Conservation (phyloP, 30 jellyfish, hydroid and myxozoan species). For the Cassiopea andromeda region DNA sequence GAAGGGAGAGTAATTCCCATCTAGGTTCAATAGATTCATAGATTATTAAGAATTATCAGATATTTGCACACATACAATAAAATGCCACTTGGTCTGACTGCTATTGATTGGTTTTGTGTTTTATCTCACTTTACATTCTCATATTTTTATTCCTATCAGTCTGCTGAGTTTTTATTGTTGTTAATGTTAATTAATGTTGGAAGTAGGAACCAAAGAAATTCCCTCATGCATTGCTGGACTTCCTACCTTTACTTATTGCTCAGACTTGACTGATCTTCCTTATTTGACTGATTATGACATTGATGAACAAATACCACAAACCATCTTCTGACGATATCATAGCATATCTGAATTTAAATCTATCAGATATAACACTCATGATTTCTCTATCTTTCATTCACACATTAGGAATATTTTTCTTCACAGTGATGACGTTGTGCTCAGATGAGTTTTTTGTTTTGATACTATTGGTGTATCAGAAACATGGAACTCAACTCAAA, state of each 20-base stretch:
- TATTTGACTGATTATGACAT: not conserved
- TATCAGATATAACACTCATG: slow-evolving; percentile 11
- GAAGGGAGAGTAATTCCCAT: no score
- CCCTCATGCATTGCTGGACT: not conserved
- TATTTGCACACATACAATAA: no score
- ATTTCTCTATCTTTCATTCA: slow-evolving; percentile 50
- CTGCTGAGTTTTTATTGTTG: no score
- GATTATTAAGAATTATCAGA: no score
- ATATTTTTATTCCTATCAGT: no score
- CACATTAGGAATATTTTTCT: slow-evolving; percentile 42
- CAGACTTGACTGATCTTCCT: not conserved
- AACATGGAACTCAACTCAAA: slow-evolving; percentile 31
- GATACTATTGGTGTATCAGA: slow-evolving; percentile 41
- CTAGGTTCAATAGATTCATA: no score
- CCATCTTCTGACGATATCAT: not conserved
- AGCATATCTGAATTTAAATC: not conserved
- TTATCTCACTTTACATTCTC: no score
- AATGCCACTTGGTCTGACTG: no score
- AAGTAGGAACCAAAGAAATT: no score
- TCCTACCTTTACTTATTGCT: not conserved
- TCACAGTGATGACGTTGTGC: slow-evolving; percentile 57
- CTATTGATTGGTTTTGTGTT: no score
- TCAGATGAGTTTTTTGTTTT: slow-evolving; percentile 7
- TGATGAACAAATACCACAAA: not conserved
- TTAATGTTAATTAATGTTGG: no score